A percentile compares a stretch with the other conserved stretches of the same genome.
Conservation (phyloP, 2,113 vertebrate species). For the Cheilinus undulatus region DNA sequence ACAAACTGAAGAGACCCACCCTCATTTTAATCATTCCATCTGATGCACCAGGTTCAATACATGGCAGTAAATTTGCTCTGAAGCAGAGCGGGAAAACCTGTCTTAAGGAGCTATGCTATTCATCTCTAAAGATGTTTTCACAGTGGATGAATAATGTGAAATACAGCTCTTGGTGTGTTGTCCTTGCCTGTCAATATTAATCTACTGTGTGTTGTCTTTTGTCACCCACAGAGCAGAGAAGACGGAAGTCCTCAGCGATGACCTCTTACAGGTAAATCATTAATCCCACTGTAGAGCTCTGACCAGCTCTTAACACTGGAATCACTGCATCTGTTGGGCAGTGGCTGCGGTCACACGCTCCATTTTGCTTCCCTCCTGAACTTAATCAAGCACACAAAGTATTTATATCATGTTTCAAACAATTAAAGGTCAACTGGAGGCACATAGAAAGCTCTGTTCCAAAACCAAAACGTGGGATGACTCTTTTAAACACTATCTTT, state of each 20-base stretch:
- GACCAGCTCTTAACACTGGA: conserved; percentile 3
- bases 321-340: conserved; percentile 6
- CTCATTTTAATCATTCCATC: conserved; percentile 29
- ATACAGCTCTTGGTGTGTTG: not conserved
- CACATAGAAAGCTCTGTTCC: no score
- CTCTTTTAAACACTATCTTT: no score
- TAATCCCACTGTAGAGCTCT: conserved; percentile 30
- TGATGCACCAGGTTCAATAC: not conserved
- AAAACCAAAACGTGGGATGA: no score
- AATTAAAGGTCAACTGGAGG: not conserved
- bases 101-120: not conserved
- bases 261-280: conserved; percentile 94
- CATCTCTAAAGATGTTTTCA: conserved; percentile 24
- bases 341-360: not conserved
- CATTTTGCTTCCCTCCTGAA: not conserved
- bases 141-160: not conserved
- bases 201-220: conserved; percentile 65
- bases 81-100: not conserved
- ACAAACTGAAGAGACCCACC: conserved; percentile 29
- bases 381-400: not conserved
- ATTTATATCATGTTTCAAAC: not conserved
- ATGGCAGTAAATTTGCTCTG: not conserved
- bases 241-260: conserved; percentile 98
- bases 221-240: conserved; percentile 93
- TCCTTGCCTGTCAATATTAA: conserved; percentile 44